Conservation (phyloP, 2,797 vertebrate genomes). For the Acanthiza pusilla region DNA sequence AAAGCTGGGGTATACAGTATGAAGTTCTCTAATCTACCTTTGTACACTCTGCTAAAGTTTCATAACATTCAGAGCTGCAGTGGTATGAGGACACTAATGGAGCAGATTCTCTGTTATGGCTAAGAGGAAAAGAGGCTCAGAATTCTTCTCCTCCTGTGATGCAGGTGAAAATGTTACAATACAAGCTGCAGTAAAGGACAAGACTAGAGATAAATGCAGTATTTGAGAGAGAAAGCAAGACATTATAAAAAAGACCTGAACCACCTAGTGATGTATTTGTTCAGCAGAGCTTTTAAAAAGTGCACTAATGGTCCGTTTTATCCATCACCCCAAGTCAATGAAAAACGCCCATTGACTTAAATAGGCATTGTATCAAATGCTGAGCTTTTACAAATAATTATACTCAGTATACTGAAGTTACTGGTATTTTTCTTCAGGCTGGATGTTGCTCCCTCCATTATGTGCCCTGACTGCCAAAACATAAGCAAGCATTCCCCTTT, state of each 20-base stretch:
- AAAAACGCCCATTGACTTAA: constrained; percentile 31
- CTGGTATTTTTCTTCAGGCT: not conserved
- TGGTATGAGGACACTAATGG: not conserved
- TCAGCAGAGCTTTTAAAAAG: constrained; percentile 27
- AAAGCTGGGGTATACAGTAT: not conserved
- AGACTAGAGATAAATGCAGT: not conserved
- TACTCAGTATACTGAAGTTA: not conserved
- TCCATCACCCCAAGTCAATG: constrained; percentile 24
- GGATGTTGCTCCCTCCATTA: not conserved
- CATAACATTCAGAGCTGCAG: not conserved
- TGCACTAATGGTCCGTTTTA: constrained; percentile 35
- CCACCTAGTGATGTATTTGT: constrained; percentile 7
- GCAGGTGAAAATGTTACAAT: constrained; percentile 9
- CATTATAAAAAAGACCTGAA: not conserved
- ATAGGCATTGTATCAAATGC: not conserved
- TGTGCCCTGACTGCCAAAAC: not conserved
- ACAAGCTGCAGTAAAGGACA: not conserved
- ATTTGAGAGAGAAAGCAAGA: constrained; percentile 11
- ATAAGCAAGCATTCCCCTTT: not conserved
- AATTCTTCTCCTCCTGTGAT: not conserved
- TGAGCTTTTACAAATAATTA: constrained; percentile 35
- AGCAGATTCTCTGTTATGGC: not conserved
- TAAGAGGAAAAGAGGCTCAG: not conserved
- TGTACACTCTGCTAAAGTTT: not conserved
- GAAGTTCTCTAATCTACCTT: not conserved